Evolutionary conservation across 2,888 invertebrate genomes (phyloP).

Genomic region (Stenolophus ochropezus): DNA sequence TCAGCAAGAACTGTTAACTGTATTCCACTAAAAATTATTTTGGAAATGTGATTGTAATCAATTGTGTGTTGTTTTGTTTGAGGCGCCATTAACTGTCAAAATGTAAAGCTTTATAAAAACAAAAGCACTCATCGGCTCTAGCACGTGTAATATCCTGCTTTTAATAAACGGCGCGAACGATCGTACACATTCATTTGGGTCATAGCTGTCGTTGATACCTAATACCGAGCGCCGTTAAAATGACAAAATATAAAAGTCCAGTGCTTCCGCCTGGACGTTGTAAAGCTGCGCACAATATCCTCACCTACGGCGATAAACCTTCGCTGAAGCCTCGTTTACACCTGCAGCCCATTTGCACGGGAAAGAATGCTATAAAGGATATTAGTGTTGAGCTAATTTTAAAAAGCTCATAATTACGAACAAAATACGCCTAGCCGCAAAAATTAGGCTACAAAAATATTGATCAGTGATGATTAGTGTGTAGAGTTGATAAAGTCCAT

Average conservation of each 20-base stretch:
- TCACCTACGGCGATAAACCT: background rate
- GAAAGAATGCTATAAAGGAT: background rate
- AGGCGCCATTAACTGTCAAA: constrained; percentile 8
- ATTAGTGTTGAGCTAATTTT: background rate
- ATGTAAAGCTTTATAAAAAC: constrained; percentile 43
- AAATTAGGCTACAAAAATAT: too few relatives aligned
- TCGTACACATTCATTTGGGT: constrained; percentile 29
- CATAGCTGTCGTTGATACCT: constrained; percentile 30
- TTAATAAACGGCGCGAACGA: constrained; percentile 47
- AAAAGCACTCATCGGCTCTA: constrained; percentile 22
- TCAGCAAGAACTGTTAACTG: too few relatives aligned
- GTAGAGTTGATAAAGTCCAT: too few relatives aligned
- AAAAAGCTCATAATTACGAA: background rate
- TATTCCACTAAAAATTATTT: too few relatives aligned
- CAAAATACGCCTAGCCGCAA: too few relatives aligned
- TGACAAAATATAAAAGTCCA: constrained; percentile 45
- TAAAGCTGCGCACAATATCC: background rate
- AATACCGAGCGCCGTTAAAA: constrained; percentile 33
- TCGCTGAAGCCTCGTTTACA: background rate
- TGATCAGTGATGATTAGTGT: too few relatives aligned
- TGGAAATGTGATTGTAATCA: too few relatives aligned
- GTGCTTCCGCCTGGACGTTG: background rate
- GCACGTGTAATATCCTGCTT: constrained; percentile 52
- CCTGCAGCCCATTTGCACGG: background rate
- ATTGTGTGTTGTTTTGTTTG: background rate